These are phyloP conservation scores for Spodoptera frugiperda DNA, from an alignment of 1,140 invertebrate genomes.

Conservation along the genomic window DNA sequence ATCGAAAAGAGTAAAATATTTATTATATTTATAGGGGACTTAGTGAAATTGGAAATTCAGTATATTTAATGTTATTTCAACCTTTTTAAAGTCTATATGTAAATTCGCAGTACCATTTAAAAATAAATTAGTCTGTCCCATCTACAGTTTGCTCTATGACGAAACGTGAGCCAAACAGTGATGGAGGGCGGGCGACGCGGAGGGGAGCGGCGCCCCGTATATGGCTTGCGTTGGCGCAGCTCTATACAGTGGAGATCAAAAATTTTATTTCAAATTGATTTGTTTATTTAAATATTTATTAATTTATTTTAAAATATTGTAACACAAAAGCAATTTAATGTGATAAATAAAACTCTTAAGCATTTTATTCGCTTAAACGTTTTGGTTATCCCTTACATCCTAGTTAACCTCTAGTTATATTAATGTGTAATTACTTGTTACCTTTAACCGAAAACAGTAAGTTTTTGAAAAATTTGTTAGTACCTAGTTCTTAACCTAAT, in stretches of 20 bases:
- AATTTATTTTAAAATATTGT: too few relatives aligned
- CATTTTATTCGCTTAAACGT: not conserved
- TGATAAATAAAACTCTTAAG: too few relatives aligned
- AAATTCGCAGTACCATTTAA: too few relatives aligned
- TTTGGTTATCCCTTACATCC: not conserved
- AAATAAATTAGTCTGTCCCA: not conserved
- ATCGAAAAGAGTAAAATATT: too few relatives aligned
- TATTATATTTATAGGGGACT: too few relatives aligned
- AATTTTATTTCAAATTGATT: constrained; percentile 13
- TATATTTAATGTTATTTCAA: too few relatives aligned
- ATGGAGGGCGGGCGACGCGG: constrained; percentile 54
- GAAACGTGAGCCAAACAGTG: constrained; percentile 69
- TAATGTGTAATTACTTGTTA: not conserved
- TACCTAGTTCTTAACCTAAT: too few relatives aligned
- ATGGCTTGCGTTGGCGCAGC: constrained; percentile 68
- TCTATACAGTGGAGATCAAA: constrained; percentile 57
- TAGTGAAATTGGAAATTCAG: too few relatives aligned
- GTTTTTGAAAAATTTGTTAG: too few relatives aligned
- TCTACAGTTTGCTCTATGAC: constrained; percentile 56
- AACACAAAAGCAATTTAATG: too few relatives aligned
- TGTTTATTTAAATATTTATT: not conserved
- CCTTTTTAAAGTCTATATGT: too few relatives aligned
- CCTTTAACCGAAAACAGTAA: too few relatives aligned
- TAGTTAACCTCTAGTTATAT: not conserved
- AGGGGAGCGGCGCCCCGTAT: constrained; percentile 62